Evolutionary conservation across 1,140 invertebrate genomes (phyloP), one percentile per base, ranked within the genome.

Genomic region (Apis cerana): DNA sequence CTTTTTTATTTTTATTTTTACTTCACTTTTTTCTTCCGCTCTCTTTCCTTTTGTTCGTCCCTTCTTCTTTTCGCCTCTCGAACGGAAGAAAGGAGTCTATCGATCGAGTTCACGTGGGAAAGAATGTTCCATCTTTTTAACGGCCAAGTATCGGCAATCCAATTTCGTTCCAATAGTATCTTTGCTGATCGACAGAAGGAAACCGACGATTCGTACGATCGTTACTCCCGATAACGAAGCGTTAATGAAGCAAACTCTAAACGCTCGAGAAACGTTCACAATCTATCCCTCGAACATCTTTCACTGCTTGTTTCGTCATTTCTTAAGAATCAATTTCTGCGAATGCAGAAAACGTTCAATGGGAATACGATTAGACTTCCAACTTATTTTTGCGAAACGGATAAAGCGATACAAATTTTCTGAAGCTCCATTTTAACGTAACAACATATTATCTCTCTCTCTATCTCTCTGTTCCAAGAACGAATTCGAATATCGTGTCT

Each of bases 91-190:
- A 19, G 15, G 21, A n/a, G 33, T 62, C n/a, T 50, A 11, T 75
- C 50, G 3, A 62, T 62, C 33, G 48, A 5, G 11, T 50, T n/a
- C 23, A 43, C 33, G 17, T 23, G 67, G 67, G 48, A 23, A 50
- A 52, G 21, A 69, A 50, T 23, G 21, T 13, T 13, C n/a, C 15
- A 62, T n/a, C 33, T 27, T 52, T 61, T 71, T n/a, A 72, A 72
- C 7, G 50, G 61, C 59, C 0, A 72, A 15, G 33, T 10, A 27
- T 10, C 17, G 48, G 58, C 27, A 56, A 62, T 80, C 77, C 54
- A 70, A 59, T 80, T 72, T 58, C 62, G 48, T 72, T 80, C 72
- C 48, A 80, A 80, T 80, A 59, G 68, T 80, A 80, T 80, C 77
- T 80, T 10, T 2, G 15, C 23, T 48, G 48, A 80, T 80, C 77